Evolutionary conservation across 2,888 invertebrate genomes (phyloP).

Genomic region (Caenorhabditis panamensis): DNA sequence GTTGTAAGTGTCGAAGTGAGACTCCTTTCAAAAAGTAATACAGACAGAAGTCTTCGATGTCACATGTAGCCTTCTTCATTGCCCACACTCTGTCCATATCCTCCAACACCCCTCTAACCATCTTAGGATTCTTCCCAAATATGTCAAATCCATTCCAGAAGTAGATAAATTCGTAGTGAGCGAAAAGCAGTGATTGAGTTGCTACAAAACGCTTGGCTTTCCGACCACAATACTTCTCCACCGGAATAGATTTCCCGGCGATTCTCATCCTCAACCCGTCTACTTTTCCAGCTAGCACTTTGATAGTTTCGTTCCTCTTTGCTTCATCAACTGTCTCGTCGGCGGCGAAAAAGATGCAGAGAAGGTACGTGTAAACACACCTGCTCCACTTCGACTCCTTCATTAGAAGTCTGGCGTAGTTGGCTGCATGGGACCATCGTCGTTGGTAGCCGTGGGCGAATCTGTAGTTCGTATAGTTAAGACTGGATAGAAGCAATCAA

Average conservation of each 20-base stretch:
- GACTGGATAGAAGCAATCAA: not conserved
- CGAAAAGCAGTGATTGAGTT: slow-evolving; percentile 88
- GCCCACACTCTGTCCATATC: slow-evolving; percentile 78
- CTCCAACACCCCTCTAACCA: slow-evolving; percentile 82
- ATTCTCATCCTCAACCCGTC: slow-evolving; percentile 91
- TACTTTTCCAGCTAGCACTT: slow-evolving; percentile 84
- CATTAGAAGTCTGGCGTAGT: slow-evolving; percentile 84
- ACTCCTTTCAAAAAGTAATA: slow-evolving; percentile 89
- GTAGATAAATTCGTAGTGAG: slow-evolving; percentile 91
- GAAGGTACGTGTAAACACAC: slow-evolving; percentile 90
- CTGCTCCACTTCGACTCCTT: slow-evolving; percentile 95
- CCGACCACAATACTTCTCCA: slow-evolving; percentile 95
- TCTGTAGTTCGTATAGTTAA: slow-evolving; percentile 45
- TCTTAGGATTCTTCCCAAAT: slow-evolving; percentile 86
- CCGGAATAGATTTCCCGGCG: slow-evolving; percentile 95
- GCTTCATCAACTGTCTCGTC: slow-evolving; percentile 66
- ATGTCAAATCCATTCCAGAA: slow-evolving; percentile 94
- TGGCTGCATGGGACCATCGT: slow-evolving; percentile 78
- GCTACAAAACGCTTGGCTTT: slow-evolving; percentile 89
- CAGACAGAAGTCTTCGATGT: slow-evolving; percentile 82
- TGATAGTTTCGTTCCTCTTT: slow-evolving; percentile 67
- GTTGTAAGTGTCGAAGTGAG: slow-evolving; percentile 88
- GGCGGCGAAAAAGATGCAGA: slow-evolving; percentile 87
- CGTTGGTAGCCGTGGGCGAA: slow-evolving; percentile 76
- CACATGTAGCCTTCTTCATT: slow-evolving; percentile 72